A percentile compares a stretch with the other conserved stretches of the same genome.
phyloP scores from a whole-genome alignment of 2,797 vertebrate genomes.

The Pseudochirops cupreus region DNA sequence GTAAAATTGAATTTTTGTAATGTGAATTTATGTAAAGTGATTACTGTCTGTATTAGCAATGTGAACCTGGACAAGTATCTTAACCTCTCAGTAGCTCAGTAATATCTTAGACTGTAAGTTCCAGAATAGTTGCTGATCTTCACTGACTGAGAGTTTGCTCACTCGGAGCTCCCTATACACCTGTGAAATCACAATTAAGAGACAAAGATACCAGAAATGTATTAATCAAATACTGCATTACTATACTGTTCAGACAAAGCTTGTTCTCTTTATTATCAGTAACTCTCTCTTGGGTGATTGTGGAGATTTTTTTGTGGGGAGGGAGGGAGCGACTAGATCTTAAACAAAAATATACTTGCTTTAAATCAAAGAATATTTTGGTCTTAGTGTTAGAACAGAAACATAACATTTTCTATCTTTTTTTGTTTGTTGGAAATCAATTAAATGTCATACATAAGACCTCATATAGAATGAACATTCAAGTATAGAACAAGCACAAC shows the following conservation, averaged over 20 bases:
- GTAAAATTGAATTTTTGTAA: background rate
- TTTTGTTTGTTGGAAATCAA: background rate
- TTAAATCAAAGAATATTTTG: conserved; percentile 44
- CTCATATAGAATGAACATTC: background rate
- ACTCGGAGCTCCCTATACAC: background rate
- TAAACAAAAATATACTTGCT: background rate
- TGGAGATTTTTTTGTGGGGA: background rate
- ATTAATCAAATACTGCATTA: background rate
- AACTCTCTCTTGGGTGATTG: background rate
- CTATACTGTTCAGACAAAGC: background rate
- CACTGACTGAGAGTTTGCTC: background rate
- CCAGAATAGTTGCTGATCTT: background rate
- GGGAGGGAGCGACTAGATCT: background rate
- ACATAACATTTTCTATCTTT: background rate
- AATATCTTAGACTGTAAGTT: background rate
- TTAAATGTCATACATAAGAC: background rate
- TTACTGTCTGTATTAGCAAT: background rate
- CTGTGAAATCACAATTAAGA: background rate
- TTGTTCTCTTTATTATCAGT: background rate
- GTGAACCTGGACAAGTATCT: background rate
- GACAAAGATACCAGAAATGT: background rate
- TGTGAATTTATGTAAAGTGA: background rate
- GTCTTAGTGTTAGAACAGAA: conserved; percentile 23
- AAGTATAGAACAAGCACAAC: background rate
- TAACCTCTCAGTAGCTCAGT: background rate